Conservation (phyloP, 2,113 vertebrate species). For the Sprattus sprattus region DNA sequence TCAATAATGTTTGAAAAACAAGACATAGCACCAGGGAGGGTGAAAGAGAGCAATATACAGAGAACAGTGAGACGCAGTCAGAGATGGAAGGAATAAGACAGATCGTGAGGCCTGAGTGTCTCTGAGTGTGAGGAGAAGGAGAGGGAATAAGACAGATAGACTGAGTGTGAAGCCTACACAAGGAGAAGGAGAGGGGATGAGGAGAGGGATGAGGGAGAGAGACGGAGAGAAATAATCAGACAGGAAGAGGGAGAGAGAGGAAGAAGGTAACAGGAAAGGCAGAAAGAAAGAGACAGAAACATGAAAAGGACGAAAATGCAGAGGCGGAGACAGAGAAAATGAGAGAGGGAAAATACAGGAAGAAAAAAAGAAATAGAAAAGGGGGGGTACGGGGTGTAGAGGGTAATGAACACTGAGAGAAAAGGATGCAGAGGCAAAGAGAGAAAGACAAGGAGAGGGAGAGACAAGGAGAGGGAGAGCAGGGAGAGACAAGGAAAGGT, state of each 20-base stretch:
- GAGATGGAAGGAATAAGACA: neutral
- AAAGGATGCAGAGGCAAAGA: constrained; percentile 29
- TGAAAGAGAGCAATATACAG: neutral
- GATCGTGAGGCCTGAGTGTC: neutral
- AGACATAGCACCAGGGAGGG: neutral
- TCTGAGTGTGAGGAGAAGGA: too few species aligned
- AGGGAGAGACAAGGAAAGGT: neutral
- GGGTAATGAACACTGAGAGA: neutral
- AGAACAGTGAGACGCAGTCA: neutral
- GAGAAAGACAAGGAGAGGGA: constrained; percentile 30
- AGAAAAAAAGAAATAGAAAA: neutral
- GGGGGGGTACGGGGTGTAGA: neutral
- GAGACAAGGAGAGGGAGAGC: neutral
- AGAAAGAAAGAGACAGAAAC: constrained; percentile 17
- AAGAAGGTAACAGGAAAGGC: neutral
- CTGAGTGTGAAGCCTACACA: neutral
- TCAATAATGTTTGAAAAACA: neutral
- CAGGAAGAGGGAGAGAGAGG: neutral
- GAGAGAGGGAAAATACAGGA: constrained; percentile 27
- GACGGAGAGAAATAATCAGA: neutral
- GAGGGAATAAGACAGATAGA: too few species aligned
- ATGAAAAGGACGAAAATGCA: neutral
- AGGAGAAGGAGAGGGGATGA: neutral
- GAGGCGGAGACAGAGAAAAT: neutral
- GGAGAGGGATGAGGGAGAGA: constrained; percentile 8